A percentile compares a stretch with the other conserved stretches of the same genome.
Evolutionary conservation across 2,888 invertebrate species (phyloP).

Genomic region (Rhamphomyia laevipes): DNA sequence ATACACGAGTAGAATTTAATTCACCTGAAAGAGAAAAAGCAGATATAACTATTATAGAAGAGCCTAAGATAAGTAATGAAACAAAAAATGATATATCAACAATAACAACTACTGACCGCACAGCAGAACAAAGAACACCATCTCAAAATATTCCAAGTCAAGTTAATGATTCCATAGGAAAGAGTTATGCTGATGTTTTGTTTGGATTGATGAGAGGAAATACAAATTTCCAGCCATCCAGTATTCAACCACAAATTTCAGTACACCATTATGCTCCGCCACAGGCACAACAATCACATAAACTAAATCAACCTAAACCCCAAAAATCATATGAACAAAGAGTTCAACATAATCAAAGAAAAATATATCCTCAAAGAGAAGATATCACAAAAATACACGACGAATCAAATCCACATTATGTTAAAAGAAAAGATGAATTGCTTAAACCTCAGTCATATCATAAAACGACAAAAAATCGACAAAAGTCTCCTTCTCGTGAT

Average conservation of each 20-base stretch:
- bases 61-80: neutral
- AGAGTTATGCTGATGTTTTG: slow-evolving; percentile 33
- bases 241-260: slow-evolving; percentile 26
- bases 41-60: neutral
- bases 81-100: too few species aligned
- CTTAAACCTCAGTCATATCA: neutral
- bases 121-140: neutral
- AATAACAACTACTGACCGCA: slow-evolving; percentile 48
- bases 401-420: slow-evolving; percentile 4
- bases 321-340: slow-evolving; percentile 11
- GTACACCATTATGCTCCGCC: slow-evolving; percentile 21
- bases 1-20: slow-evolving; percentile 14
- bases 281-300: slow-evolving; percentile 18
- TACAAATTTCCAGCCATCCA: slow-evolving; percentile 45
- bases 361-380: slow-evolving; percentile 18
- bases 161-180: slow-evolving; percentile 15
- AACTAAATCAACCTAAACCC: slow-evolving; percentile 11
- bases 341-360: slow-evolving; percentile 27
- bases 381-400: slow-evolving; percentile 9
- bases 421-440: slow-evolving; percentile 12
- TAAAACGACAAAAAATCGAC: slow-evolving; percentile 18
- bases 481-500: slow-evolving; percentile 29
- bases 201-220: slow-evolving; percentile 21
- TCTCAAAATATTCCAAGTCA: slow-evolving; percentile 7
- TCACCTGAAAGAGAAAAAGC: slow-evolving; percentile 20